Evolutionary conservation across 1,140 invertebrate genomes (phyloP), one percentile per base, ranked within the genome.

Genomic region (Nylanderia fulva): DNA sequence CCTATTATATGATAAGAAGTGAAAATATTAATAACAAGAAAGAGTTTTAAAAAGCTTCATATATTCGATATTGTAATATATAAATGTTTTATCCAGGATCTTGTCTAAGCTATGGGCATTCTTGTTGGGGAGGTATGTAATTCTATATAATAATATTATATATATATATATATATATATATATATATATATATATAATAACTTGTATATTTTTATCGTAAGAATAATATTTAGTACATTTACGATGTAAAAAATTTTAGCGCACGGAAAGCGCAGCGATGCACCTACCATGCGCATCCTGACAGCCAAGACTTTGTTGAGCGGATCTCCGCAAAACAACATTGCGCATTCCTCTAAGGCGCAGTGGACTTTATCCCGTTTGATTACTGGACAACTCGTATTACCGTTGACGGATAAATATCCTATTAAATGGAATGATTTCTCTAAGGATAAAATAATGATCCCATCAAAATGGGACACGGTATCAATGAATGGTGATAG

Each of bases 91-190:
- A 96, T 95, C 74, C 93, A 96, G 96, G 95, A 36, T 95, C 95
- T 13, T 96, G 96, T 86, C 85, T 96, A 58, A 96, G 94, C 89
- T 96, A 96, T 87, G 96, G 96, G 66, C 95, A 96, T 87, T 95
- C 96, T 0, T 96, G 96, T 90, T 96, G 96, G 96, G 96, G 96
- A 91, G 96, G 96, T 96, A 93, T 94, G 94, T 95, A 64, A 84
- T 58, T 75, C 21, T 45, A 48, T 64, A 42, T 29, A 27, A 42
- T 18, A 64, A 74, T 68, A 45, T n/a, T n/a, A n/a, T n/a, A n/a
- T n/a, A n/a, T n/a, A n/a, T n/a, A n/a, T n/a, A n/a, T n/a, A n/a
- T n/a, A n/a, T n/a, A n/a, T n/a, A n/a, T n/a, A n/a, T n/a, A n/a
- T n/a, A n/a, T n/a, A n/a, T n/a, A n/a, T n/a, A n/a, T n/a, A n/a